Evolutionary conservation across 1,140 invertebrate species (phyloP).

Genomic region (Hermatobates lingyangjiaoensis): DNA sequence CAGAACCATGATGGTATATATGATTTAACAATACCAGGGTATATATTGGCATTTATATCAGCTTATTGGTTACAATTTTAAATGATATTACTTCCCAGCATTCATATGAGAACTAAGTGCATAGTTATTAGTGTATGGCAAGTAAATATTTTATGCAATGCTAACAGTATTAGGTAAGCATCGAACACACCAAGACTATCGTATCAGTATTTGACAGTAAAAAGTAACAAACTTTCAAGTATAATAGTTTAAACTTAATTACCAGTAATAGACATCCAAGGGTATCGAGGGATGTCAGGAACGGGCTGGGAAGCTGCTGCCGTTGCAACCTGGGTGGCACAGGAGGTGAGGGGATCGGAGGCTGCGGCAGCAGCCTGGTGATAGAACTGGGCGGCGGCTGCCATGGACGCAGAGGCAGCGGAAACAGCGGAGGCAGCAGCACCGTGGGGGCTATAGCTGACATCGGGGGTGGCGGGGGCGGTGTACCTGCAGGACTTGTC

Average conservation of each 20-base stretch:
- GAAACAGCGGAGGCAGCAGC: slow-evolving; percentile 45
- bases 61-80: too few relatives aligned
- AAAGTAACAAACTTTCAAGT: too few relatives aligned
- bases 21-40: too few relatives aligned
- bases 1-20: too few relatives aligned
- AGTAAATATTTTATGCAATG: too few relatives aligned
- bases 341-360: slow-evolving; percentile 40
- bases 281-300: slow-evolving; percentile 75
- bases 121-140: too few relatives aligned
- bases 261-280: slow-evolving; percentile 97
- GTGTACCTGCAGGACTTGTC: slow-evolving; percentile 65
- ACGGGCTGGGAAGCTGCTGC: slow-evolving; percentile 43
- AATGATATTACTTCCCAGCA: too few relatives aligned
- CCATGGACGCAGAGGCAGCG: slow-evolving; percentile 52
- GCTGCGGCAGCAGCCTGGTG: slow-evolving; percentile 51
- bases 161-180: too few relatives aligned
- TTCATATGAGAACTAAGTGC: too few relatives aligned
- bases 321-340: slow-evolving; percentile 36
- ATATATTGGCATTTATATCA: too few relatives aligned
- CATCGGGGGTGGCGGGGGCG: slow-evolving; percentile 39
- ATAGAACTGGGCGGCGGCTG: slow-evolving; percentile 69
- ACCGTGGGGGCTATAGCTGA: slow-evolving; percentile 48
- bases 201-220: too few relatives aligned
- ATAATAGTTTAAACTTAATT: slow-evolving; percentile 35
- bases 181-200: too few relatives aligned